Evolutionary conservation across 2,888 invertebrate species (phyloP).

Genomic region (Apodemia duryi): DNA sequence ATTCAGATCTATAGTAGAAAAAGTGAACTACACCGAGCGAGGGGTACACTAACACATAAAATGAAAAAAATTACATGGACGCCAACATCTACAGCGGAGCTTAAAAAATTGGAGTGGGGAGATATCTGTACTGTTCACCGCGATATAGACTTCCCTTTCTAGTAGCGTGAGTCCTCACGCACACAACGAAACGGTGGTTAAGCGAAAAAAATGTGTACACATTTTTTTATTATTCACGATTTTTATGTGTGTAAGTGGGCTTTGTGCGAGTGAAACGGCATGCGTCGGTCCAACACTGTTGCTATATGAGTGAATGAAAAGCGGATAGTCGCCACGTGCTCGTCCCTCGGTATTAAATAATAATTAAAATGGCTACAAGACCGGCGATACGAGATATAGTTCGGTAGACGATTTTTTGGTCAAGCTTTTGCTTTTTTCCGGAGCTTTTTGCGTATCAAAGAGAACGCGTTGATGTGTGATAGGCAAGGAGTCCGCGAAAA

Average conservation of each 20-base stretch:
- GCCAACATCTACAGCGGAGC: slow-evolving; percentile 68
- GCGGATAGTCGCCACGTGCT: slow-evolving; percentile 72
- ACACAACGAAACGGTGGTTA: slow-evolving; percentile 65
- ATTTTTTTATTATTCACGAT: slow-evolving; percentile 80
- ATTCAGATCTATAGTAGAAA: slow-evolving; percentile 81
- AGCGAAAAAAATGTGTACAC: slow-evolving; percentile 80
- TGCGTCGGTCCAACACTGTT: slow-evolving; percentile 40
- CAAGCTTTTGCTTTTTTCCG: slow-evolving; percentile 69
- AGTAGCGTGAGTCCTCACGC: slow-evolving; percentile 70
- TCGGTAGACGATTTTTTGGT: slow-evolving; percentile 77
- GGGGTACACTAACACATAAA: slow-evolving; percentile 79
- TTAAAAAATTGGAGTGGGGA: slow-evolving; percentile 78
- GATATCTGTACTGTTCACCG: slow-evolving; percentile 42
- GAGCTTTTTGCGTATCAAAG: slow-evolving; percentile 66
- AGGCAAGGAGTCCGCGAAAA: slow-evolving; percentile 43
- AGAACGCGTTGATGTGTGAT: slow-evolving; percentile 56
- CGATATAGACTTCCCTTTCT: slow-evolving; percentile 53
- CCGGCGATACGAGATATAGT: slow-evolving; percentile 72
- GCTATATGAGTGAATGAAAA: slow-evolving; percentile 46
- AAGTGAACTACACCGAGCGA: slow-evolving; percentile 78
- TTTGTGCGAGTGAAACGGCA: slow-evolving; percentile 57
- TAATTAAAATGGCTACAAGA: slow-evolving; percentile 80
- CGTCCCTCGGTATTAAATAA: slow-evolving; percentile 78
- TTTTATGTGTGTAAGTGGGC: slow-evolving; percentile 80
- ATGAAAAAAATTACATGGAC: slow-evolving; percentile 78